Conservation (phyloP, 2,888 invertebrate genomes). For the Euproctis similis region DNA sequence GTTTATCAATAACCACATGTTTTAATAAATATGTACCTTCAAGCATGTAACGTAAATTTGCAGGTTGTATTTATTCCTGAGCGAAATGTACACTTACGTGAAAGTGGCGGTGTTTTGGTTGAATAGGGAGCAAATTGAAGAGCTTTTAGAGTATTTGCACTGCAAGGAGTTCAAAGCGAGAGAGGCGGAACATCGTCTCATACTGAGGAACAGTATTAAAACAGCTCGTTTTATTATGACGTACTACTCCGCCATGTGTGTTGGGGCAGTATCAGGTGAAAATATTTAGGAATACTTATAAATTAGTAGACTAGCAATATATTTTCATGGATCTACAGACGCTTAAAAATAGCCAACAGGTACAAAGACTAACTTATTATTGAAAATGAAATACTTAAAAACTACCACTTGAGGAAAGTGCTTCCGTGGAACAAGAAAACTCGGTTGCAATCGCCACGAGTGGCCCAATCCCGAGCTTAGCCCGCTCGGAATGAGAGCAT, state of each 20-base stretch:
- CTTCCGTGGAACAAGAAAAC: too few species aligned
- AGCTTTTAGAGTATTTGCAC: slow-evolving; percentile 51
- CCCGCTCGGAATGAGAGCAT: too few species aligned
- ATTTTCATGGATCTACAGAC: slow-evolving; percentile 1
- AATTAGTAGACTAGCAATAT: slow-evolving; percentile 3
- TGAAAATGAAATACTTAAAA: too few species aligned
- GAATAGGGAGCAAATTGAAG: slow-evolving; percentile 54
- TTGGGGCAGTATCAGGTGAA: slow-evolving; percentile 64
- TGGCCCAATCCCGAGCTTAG: too few species aligned
- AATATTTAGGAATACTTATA: slow-evolving; percentile 2
- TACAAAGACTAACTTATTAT: too few species aligned
- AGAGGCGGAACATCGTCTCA: slow-evolving; percentile 52
- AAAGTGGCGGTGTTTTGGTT: slow-evolving; percentile 64
- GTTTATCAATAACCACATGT: too few species aligned
- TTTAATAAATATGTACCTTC: too few species aligned
- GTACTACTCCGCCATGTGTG: slow-evolving; percentile 62
- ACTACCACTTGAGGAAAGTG: too few species aligned
- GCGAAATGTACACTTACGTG: slow-evolving; percentile 70
- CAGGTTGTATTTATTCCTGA: slow-evolving; percentile 66
- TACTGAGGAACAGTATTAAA: slow-evolving; percentile 54
- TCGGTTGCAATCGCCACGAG: too few species aligned
- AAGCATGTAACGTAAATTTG: too few species aligned
- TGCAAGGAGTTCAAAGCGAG: slow-evolving; percentile 57
- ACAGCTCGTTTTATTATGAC: slow-evolving; percentile 61
- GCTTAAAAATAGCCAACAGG: too few species aligned